phyloP scores from a whole-genome alignment of 2,797 vertebrate species.

The Avahi laniger region DNA sequence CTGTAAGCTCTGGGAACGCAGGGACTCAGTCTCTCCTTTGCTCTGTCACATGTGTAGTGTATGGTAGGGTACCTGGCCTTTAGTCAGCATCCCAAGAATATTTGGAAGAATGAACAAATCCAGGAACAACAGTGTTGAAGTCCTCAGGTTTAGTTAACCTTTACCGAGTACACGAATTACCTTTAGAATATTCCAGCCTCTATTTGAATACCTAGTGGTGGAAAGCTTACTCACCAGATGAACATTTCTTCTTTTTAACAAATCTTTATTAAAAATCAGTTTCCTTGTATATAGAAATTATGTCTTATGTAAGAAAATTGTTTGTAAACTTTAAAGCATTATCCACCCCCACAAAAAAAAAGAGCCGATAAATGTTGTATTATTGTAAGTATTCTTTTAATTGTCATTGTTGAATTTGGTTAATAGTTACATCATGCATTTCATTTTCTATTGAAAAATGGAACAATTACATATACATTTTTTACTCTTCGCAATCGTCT shows the following conservation, averaged over 20 bases:
- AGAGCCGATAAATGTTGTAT: not conserved
- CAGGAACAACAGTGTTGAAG: not conserved
- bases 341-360: not conserved
- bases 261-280: not conserved
- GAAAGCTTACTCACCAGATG: not conserved
- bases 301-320: not conserved
- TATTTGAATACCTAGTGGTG: not conserved
- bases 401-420: not conserved
- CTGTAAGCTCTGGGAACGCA: not conserved
- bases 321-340: not conserved
- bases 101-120: not conserved
- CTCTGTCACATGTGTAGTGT: not conserved
- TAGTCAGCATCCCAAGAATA: not conserved
- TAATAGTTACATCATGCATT: slow-evolving; percentile 36
- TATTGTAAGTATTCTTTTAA: not conserved
- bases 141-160: not conserved
- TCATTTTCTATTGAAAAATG: slow-evolving; percentile 61
- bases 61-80: not conserved
- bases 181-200: not conserved
- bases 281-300: not conserved
- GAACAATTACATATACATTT: not conserved
- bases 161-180: not conserved
- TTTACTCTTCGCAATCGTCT: not conserved
- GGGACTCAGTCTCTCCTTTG: not conserved
- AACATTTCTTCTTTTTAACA: slow-evolving; percentile 5